Conservation (phyloP, 2,888 invertebrate species). For the Caenorhabditis afra region DNA sequence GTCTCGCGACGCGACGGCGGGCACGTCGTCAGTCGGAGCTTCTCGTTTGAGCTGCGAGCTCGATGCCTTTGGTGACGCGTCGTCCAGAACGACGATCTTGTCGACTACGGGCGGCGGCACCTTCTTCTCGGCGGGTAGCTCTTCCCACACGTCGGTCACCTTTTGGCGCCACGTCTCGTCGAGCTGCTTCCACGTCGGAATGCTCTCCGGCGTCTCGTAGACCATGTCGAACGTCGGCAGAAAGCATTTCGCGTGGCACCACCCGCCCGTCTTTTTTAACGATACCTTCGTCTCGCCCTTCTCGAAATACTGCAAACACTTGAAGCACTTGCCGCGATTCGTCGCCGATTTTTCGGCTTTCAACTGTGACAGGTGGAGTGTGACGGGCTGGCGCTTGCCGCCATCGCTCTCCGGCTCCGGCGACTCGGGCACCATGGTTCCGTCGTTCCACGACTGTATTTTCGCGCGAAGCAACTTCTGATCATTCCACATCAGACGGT, state of each 20-base stretch:
- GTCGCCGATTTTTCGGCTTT: slow-evolving; percentile 7
- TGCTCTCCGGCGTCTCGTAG: neutral
- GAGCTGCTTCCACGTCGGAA: neutral
- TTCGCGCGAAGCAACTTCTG: slow-evolving; percentile 11
- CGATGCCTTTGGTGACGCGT: no score
- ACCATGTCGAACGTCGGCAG: slow-evolving; percentile 8
- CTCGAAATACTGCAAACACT: slow-evolving; percentile 65
- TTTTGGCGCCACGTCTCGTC: neutral
- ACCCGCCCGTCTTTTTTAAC: slow-evolving; percentile 36
- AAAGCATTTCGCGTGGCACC: slow-evolving; percentile 65
- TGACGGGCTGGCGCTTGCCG: no score
- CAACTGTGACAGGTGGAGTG: neutral
- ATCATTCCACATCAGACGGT: slow-evolving; percentile 82
- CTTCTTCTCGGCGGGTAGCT: neutral
- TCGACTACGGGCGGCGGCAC: no score
- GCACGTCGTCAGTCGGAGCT: no score
- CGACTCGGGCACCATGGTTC: no score
- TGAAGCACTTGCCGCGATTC: slow-evolving; percentile 68
- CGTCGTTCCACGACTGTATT: no score
- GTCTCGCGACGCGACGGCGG: no score
- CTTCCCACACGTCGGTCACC: neutral
- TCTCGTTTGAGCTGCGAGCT: neutral
- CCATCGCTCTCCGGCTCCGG: no score
- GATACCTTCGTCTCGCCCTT: slow-evolving; percentile 62
- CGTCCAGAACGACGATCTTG: no score